These are phyloP conservation scores for Apodemia mormo DNA, from an alignment of 2,888 invertebrate genomes.

Conservation along the genomic window DNA sequence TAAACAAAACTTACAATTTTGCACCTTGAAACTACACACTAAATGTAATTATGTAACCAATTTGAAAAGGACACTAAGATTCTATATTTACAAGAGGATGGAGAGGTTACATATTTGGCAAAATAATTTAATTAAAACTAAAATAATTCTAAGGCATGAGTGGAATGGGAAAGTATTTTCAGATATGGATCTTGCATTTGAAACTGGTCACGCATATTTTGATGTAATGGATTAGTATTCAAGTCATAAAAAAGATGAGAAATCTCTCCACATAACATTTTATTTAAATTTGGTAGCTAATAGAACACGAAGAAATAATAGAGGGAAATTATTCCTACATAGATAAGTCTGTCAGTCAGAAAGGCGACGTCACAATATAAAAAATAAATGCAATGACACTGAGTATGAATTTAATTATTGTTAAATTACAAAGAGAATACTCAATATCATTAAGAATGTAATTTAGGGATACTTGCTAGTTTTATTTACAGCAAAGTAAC, in stretches of 20 bases:
- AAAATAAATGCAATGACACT: conserved; percentile 24
- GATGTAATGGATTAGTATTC: neutral
- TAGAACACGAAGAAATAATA: conserved; percentile 2
- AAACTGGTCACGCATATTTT: conserved; percentile 35
- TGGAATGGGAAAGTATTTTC: conserved; percentile 36
- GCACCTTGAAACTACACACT: conserved; percentile 49
- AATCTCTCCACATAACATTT: neutral
- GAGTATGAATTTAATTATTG: conserved; percentile 28
- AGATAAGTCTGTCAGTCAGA: conserved; percentile 17
- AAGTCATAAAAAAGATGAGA: neutral
- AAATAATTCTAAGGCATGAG: conserved; percentile 48
- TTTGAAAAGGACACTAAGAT: conserved; percentile 47
- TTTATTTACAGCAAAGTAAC: conserved; percentile 36
- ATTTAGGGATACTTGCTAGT: conserved; percentile 36
- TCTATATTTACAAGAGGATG: conserved; percentile 69
- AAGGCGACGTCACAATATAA: conserved; percentile 24
- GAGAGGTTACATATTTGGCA: conserved; percentile 69
- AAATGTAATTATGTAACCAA: conserved; percentile 47
- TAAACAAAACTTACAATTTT: conserved; percentile 38
- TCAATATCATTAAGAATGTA: conserved; percentile 27
- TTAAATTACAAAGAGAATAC: conserved; percentile 29
- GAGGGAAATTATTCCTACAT: neutral
- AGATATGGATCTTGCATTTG: conserved; percentile 23
- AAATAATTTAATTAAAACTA: conserved; percentile 70
- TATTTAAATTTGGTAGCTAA: neutral